A percentile compares a stretch with the other conserved stretches of the same genome.
Conservation (phyloP, 2,797 vertebrate genomes). For the Euthynnus affinis region DNA sequence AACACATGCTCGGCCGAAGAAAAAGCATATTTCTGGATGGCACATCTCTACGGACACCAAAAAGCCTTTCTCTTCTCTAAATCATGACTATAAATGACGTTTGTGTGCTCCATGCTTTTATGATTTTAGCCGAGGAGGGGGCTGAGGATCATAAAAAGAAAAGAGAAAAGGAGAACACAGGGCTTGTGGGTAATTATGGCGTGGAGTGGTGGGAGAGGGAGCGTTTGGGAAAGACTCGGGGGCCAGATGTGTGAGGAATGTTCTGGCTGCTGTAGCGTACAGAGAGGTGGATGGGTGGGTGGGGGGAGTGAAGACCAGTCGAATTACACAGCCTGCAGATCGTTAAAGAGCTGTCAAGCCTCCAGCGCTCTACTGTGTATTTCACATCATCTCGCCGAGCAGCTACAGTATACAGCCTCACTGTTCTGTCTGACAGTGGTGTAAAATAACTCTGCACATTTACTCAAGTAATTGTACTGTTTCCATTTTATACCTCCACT, state of each 20-base stretch:
- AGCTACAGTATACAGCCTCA: constrained; percentile 49
- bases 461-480: constrained; percentile 2
- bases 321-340: constrained; percentile 85
- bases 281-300: constrained; percentile 67
- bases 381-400: constrained; percentile 75
- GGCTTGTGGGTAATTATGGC: constrained; percentile 87
- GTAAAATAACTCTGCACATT: constrained; percentile 41
- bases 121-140: constrained; percentile 66
- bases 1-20: constrained; percentile 27
- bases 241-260: constrained; percentile 90
- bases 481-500: background rate
- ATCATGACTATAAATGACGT: constrained; percentile 77
- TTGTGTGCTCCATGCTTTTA: constrained; percentile 73
- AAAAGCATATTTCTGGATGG: constrained; percentile 71
- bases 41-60: constrained; percentile 68
- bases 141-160: constrained; percentile 81
- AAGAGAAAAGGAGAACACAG: constrained; percentile 85
- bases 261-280: constrained; percentile 83
- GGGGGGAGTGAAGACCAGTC: constrained; percentile 73
- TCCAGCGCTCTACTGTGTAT: constrained; percentile 81
- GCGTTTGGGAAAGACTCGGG: constrained; percentile 80
- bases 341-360: constrained; percentile 84
- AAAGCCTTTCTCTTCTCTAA: constrained; percentile 66
- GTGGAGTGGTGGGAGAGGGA: constrained; percentile 71
- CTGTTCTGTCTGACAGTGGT: constrained; percentile 46